Base-by-base conservation (phyloP, 2,113 vertebrate species). In the Gnathonemus echidnorhynchus region DNA sequence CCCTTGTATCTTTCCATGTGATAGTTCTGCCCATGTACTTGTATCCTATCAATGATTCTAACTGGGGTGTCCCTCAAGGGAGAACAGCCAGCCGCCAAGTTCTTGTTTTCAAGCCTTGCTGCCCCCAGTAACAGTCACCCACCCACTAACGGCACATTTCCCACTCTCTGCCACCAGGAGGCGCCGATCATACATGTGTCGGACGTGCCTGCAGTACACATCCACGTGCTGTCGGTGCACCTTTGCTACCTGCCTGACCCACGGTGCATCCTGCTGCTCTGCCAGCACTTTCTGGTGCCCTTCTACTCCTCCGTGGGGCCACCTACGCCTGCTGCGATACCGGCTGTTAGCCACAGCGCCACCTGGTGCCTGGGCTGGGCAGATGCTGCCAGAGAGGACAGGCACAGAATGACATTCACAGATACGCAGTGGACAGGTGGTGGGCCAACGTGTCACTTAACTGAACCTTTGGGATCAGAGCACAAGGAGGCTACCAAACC, bases 281-380 rank as follows among this genome's bases (percentile, higher is more conserved):
- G 96, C 5, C 95, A 96, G 93, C 94, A 95, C 87, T 96, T 96
- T 91, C 94, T 96, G 80, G 93, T 96, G 90, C 94, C 95, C 35
- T 96, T 96, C 94, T 96, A 96, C 91, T 77, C 86, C 91, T 97
- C 0, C 89, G 93, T 0, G 95, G 95, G 56, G 93, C 94, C 86
- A 95, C 94, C 1, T 96, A 95, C 5, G 91, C 95, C 5, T 90
- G 95, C 42, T 89, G 96, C 21, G 96, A 96, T 92, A 97, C 96
- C 19, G 93, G 94, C 90, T 96, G 94, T 89, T 96, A 94, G 17
- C 21, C 42, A 46, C 15, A 13, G 13, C 42, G 4, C 45, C 58
- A 48, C 45, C 66, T 17, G 39, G 19, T 27, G 49, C 39, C 83
- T 35, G 31, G 35, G 15, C 70, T 42, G 35, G 15, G 15, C 31